Evolutionary conservation across 2,113 vertebrate genomes (phyloP).

Genomic region (Mola mola): DNA sequence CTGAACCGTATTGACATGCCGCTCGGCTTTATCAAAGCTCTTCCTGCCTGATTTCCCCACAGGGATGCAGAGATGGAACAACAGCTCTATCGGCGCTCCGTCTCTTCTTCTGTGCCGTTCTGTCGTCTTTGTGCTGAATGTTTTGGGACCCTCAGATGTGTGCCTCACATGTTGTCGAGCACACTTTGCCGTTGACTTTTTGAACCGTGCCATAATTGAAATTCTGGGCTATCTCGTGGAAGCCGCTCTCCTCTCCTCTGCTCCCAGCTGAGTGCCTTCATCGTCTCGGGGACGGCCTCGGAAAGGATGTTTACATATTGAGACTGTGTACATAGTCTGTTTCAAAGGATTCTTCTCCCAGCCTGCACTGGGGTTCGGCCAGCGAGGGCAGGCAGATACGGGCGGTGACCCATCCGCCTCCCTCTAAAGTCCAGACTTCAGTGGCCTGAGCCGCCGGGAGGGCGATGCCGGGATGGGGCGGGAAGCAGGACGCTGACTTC

Average conservation of each 20-base stretch:
- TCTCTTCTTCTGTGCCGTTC: constrained; percentile 5
- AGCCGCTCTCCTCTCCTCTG: constrained; percentile 19
- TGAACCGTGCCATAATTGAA: constrained; percentile 56
- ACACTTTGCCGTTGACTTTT: constrained; percentile 42
- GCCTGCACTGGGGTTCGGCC: constrained; percentile 43
- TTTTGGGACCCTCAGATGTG: constrained; percentile 47
- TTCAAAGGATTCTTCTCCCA: constrained; percentile 54
- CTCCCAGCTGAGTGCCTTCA: constrained; percentile 63
- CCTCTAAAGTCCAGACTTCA: constrained; percentile 66
- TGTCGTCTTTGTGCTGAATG: constrained; percentile 37
- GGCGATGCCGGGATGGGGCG: constrained; percentile 23
- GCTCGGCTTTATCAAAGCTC: constrained; percentile 46
- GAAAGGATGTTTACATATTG: constrained; percentile 71
- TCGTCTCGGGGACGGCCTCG: constrained; percentile 54
- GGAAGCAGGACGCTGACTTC: constrained; percentile 45
- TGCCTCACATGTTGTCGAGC: constrained; percentile 33
- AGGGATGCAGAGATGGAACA: constrained; percentile 52
- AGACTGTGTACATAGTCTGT: constrained; percentile 48
- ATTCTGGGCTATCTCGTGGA: constrained; percentile 48
- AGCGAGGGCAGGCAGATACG: constrained; percentile 41
- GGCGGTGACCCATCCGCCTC: constrained; percentile 60
- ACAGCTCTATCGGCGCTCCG: constrained; percentile 32
- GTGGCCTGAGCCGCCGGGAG: constrained; percentile 55
- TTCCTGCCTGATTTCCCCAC: constrained; percentile 45
- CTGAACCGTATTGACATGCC: constrained; percentile 30